Evolutionary conservation across 2,888 invertebrate genomes (phyloP).

Genomic region (Drosophila histrio): DNA sequence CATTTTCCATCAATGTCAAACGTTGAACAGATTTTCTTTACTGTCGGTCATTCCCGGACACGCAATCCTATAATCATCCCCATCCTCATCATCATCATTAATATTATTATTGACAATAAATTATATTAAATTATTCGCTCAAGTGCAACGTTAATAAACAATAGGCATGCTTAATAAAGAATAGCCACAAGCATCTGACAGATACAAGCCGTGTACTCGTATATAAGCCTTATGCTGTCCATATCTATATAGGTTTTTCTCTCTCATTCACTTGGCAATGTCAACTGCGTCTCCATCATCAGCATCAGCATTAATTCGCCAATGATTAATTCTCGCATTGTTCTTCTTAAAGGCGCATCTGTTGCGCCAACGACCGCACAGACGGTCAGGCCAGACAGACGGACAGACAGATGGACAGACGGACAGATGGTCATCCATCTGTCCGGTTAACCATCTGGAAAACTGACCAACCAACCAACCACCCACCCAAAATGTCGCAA

Average conservation of each 20-base stretch:
- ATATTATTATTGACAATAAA: slow-evolving; percentile 45
- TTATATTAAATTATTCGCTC: slow-evolving; percentile 48
- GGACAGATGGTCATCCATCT: background rate
- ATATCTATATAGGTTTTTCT: background rate
- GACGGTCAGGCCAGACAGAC: slow-evolving; percentile 28
- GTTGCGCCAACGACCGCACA: slow-evolving; percentile 70
- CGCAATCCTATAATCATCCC: background rate
- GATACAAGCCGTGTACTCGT: slow-evolving; percentile 26
- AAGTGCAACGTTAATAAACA: slow-evolving; percentile 55
- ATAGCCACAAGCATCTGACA: slow-evolving; percentile 51
- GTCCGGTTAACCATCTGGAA: slow-evolving; percentile 35
- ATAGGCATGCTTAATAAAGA: slow-evolving; percentile 55
- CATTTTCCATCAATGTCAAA: slow-evolving; percentile 59
- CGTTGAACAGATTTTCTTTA: slow-evolving; percentile 29
- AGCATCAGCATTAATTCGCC: slow-evolving; percentile 51
- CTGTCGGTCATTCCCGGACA: background rate
- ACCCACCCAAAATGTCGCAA: slow-evolving; percentile 51
- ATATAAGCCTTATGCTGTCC: slow-evolving; percentile 41
- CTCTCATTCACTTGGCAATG: slow-evolving; percentile 22
- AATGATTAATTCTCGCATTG: slow-evolving; percentile 73
- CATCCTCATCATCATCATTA: slow-evolving; percentile 20
- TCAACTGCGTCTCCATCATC: slow-evolving; percentile 36
- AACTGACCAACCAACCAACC: slow-evolving; percentile 21
- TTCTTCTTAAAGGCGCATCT: slow-evolving; percentile 61
- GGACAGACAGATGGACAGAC: slow-evolving; percentile 3